A percentile compares a stretch with the other conserved stretches of the same genome.
These are phyloP conservation scores for Hypocryptadius cinnamomeus DNA, from an alignment of 2,113 vertebrate genomes.

Conservation along the genomic window DNA sequence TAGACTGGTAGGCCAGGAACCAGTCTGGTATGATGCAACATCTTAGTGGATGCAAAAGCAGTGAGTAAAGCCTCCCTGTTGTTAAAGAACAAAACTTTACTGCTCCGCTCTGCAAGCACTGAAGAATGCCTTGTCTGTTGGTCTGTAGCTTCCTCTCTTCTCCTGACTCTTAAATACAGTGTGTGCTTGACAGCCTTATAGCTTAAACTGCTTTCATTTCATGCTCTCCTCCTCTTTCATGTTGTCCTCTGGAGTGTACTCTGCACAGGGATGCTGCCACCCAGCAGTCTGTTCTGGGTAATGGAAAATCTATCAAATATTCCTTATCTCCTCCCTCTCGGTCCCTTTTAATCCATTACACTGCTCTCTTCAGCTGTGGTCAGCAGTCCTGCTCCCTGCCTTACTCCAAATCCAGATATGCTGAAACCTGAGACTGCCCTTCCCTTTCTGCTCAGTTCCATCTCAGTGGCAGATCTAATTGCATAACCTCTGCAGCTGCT, in stretches of 20 bases:
- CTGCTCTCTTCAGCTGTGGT: not conserved
- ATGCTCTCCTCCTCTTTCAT: not conserved
- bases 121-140: not conserved
- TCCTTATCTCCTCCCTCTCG: not conserved
- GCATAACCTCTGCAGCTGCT: not conserved
- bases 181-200: not conserved
- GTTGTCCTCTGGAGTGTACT: not conserved
- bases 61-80: not conserved
- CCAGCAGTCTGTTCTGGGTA: not conserved
- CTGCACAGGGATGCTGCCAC: not conserved
- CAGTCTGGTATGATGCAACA: not conserved
- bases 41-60: not conserved
- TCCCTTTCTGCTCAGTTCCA: not conserved
- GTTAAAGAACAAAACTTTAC: not conserved
- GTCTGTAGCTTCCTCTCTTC: not conserved
- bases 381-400: not conserved
- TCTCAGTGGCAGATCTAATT: constrained; percentile 11
- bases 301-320: not conserved
- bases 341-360: not conserved
- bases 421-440: constrained; percentile 11
- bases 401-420: not conserved
- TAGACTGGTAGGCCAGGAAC: not conserved
- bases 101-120: not conserved
- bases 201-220: not conserved
- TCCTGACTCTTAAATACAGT: not conserved